Evolutionary conservation across 2,797 vertebrate genomes (phyloP), one percentile per base, ranked within the genome.

Genomic region (Sparidentex hasta): DNA sequence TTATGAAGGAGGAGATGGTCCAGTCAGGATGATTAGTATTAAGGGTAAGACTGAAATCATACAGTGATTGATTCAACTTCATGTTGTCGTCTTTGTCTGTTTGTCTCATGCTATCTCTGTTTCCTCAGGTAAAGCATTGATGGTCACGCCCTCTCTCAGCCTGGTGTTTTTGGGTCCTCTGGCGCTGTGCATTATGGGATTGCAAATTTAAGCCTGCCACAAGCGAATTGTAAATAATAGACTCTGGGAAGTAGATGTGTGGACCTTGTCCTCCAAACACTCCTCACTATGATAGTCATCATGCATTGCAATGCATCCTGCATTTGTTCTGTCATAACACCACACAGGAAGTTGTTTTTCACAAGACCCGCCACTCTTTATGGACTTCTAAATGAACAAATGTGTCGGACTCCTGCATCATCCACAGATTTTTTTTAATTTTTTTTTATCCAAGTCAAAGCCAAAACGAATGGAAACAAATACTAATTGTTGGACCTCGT

Each of bases 1-100:
- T 82, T 98, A 98, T 80, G 97, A 99, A 88, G 98, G 98, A 50
- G 98, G 98, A 87, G 98, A 99, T 47, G 98, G 98, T 56, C 97
- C 97, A 27, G 90, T 99, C 87, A 96, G 97, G 88, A 97, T 94
- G 92, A 97, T 99, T 75, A 96, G 94, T 81, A 96, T 99, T 92
- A 91, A 96, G 94, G 97, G 98, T 98, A 88, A 87, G 78, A 52
- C 33, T 38, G 0, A 44, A 8, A 16, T 7, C 38, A 33, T 13
- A 3, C 2, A n/a, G 9, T 7, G 0, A 33, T 5, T 50, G 1
- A 25, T 38, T 38, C 38, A 38, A 38, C 38, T 9, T 38, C 9
- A 38, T 23, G 43, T 56, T 47, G 7, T 54, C 5, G 4, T 46
- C 1, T 50, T 68, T 8, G 1, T 76, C 7, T 2, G 23, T 33